Conservation (phyloP, 2,113 vertebrate species). For the Microtus pennsylvanicus region DNA sequence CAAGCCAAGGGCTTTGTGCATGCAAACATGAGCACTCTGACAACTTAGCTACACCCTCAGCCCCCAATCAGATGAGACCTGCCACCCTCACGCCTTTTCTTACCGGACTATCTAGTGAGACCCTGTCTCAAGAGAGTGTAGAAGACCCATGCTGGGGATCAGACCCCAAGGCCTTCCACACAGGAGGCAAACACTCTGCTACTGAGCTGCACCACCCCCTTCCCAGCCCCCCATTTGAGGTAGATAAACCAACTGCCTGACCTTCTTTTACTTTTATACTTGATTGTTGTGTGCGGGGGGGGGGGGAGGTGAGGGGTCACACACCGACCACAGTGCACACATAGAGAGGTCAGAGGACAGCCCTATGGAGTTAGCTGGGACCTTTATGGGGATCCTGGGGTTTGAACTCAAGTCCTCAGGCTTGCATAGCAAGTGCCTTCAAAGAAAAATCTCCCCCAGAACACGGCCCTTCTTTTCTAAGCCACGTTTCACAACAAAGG, state of each 20-base stretch:
- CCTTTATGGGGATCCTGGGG: background rate
- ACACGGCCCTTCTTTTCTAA: background rate
- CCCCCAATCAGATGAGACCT: too few relatives aligned
- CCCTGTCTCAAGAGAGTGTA: background rate
- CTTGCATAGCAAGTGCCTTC: background rate
- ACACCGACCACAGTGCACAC: background rate
- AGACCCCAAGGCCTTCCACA: background rate
- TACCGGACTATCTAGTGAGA: background rate
- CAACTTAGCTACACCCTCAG: too few relatives aligned
- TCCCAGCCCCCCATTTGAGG: background rate
- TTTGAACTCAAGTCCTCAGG: background rate
- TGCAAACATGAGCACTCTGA: too few relatives aligned
- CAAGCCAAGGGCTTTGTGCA: too few relatives aligned
- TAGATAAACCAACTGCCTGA: background rate
- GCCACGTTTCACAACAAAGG: background rate
- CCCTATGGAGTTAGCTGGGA: background rate
- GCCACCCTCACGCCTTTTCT: too few relatives aligned
- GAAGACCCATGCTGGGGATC: background rate
- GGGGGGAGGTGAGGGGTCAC: background rate
- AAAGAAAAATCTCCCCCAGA: background rate
- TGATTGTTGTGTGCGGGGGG: background rate
- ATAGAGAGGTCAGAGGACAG: background rate
- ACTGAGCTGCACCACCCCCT: background rate
- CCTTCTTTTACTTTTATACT: background rate
- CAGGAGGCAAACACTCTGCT: background rate